phyloP scores from a whole-genome alignment of 2,797 vertebrate genomes.

The Trematomus bernacchii region DNA sequence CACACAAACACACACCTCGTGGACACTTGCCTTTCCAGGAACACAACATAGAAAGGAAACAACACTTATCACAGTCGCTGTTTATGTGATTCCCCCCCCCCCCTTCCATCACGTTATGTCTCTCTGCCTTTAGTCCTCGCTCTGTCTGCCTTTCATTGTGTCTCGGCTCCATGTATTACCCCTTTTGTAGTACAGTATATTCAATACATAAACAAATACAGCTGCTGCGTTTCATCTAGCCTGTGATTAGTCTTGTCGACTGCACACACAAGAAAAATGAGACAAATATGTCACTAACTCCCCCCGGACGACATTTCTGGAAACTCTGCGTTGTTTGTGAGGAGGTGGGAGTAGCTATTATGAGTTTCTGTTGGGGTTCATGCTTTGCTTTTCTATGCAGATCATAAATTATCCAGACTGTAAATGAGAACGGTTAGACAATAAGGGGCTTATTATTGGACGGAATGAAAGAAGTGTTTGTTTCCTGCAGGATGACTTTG shows the following conservation, averaged over 20 bases:
- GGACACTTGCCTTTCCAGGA: slow-evolving; percentile 34
- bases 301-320: slow-evolving; percentile 55
- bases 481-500: slow-evolving; percentile 33
- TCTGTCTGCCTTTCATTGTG: slow-evolving; percentile 51
- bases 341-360: slow-evolving; percentile 55
- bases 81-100: slow-evolving; percentile 32
- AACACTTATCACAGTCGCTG: slow-evolving; percentile 51
- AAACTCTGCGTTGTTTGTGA: slow-evolving; percentile 56
- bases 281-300: slow-evolving; percentile 54
- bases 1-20: slow-evolving; percentile 7
- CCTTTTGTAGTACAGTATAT: slow-evolving; percentile 62
- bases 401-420: slow-evolving; percentile 55
- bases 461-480: slow-evolving; percentile 44
- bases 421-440: slow-evolving; percentile 61
- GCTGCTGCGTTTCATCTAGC: slow-evolving; percentile 68
- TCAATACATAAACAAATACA: slow-evolving; percentile 77
- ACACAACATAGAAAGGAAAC: slow-evolving; percentile 57
- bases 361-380: slow-evolving; percentile 61
- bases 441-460: slow-evolving; percentile 58
- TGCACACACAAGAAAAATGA: slow-evolving; percentile 43
- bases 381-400: slow-evolving; percentile 54
- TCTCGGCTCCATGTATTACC: slow-evolving; percentile 62
- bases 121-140: slow-evolving; percentile 30
- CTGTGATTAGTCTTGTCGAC: slow-evolving; percentile 67
- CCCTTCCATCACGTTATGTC: slow-evolving; percentile 3